phyloP scores from a whole-genome alignment of 2,888 invertebrate species.

The Ceriagrion tenellum region DNA sequence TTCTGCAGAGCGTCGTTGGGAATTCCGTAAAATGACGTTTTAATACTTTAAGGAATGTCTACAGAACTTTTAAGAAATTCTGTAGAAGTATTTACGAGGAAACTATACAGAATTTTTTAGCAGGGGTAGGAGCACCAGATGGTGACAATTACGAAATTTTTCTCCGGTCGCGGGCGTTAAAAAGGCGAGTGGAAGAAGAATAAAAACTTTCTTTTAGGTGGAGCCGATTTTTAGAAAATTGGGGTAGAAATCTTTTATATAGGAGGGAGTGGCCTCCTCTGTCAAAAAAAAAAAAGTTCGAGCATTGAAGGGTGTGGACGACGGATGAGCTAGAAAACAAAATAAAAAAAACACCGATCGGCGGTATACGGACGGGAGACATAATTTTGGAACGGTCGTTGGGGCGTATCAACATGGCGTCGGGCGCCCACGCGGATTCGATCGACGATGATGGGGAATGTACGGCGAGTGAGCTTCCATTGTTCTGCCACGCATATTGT shows the following conservation, averaged over 20 bases:
- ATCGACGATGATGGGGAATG: slow-evolving; percentile 18
- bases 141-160: neutral
- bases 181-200: neutral
- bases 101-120: too few species aligned
- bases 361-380: neutral
- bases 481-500: neutral
- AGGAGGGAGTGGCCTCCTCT: neutral
- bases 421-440: neutral
- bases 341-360: neutral
- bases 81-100: too few species aligned
- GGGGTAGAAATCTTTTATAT: neutral
- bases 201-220: neutral
- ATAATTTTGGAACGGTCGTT: neutral
- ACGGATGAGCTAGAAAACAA: neutral
- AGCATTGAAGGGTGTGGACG: neutral
- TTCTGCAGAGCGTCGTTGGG: too few species aligned
- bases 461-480: neutral
- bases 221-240: neutral
- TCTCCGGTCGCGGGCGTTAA: neutral
- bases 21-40: too few species aligned
- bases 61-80: too few species aligned
- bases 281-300: neutral
- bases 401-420: neutral
- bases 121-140: neutral
- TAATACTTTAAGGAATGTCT: too few species aligned